Evolutionary conservation across 2,888 invertebrate genomes (phyloP).

Genomic region (Chaitophorus viminalis): DNA sequence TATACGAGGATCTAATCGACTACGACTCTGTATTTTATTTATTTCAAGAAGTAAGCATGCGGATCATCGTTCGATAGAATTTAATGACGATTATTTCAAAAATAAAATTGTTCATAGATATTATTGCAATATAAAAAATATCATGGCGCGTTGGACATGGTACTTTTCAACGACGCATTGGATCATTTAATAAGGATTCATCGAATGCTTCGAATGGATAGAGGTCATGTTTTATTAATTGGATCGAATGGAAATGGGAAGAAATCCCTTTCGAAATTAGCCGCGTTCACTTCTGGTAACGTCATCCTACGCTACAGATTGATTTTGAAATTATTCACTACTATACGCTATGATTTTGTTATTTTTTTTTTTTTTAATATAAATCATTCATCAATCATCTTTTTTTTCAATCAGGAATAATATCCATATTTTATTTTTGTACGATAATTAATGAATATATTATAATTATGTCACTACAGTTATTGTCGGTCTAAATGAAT

Average conservation of each 20-base stretch:
- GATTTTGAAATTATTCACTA: background rate
- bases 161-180: constrained; percentile 90
- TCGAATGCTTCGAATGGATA: constrained; percentile 82
- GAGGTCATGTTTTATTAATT: constrained; percentile 85
- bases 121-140: constrained; percentile 86
- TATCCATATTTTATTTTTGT: no score
- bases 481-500: background rate
- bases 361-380: background rate
- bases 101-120: constrained; percentile 73
- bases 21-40: constrained; percentile 87
- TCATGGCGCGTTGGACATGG: constrained; percentile 77
- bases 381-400: background rate
- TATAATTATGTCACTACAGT: no score
- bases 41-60: constrained; percentile 79
- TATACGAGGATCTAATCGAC: constrained; percentile 90
- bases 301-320: background rate
- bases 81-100: background rate
- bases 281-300: constrained; percentile 82
- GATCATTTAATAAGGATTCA: constrained; percentile 91
- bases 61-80: no score
- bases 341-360: background rate
- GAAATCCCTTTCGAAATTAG: constrained; percentile 80
- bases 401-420: background rate
- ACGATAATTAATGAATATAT: no score
- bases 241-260: constrained; percentile 93